A percentile compares a stretch with the other conserved stretches of the same genome.
phyloP scores from a whole-genome alignment of 2,797 vertebrate genomes.

The Lateolabrax maculatus region DNA sequence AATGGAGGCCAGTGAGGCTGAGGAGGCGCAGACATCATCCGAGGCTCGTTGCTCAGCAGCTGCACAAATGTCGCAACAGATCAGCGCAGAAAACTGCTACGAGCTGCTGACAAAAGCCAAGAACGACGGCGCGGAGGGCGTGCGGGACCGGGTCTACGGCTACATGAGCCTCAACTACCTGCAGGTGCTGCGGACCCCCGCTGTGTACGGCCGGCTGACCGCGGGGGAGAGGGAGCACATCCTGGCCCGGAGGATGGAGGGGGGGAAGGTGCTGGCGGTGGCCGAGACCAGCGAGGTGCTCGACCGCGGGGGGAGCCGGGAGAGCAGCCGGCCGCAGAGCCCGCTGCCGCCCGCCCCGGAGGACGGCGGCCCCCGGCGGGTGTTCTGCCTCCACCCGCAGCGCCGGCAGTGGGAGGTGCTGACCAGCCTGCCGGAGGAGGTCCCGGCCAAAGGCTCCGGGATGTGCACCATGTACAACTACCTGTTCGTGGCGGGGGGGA shows the following conservation, averaged over 20 bases:
- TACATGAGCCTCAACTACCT: constrained; percentile 94
- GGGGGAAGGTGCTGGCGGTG: constrained; percentile 86
- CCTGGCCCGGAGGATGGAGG: constrained; percentile 89
- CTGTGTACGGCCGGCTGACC: constrained; percentile 88
- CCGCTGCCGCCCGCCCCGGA: constrained; percentile 77
- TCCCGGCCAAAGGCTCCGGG: constrained; percentile 89
- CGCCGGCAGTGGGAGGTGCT: constrained; percentile 86
- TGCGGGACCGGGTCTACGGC: constrained; percentile 86
- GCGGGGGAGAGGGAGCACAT: constrained; percentile 91
- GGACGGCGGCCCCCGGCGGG: constrained; percentile 81
- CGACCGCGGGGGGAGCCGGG: constrained; percentile 84
- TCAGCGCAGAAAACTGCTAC: constrained; percentile 89
- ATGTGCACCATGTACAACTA: constrained; percentile 95
- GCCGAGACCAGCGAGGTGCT: constrained; percentile 88
- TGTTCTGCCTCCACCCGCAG: constrained; percentile 85
- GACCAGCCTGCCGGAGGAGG: constrained; percentile 89
- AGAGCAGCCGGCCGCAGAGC: constrained; percentile 88
- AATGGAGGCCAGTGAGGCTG: constrained; percentile 87
- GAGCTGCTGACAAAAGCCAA: constrained; percentile 90
- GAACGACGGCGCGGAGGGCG: constrained; percentile 85
- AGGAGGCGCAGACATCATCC: constrained; percentile 19
- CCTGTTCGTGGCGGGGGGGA: constrained; percentile 92
- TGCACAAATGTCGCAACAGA: constrained; percentile 83
- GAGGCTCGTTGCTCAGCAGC: constrained; percentile 81
- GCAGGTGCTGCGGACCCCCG: constrained; percentile 89